Percentiles rank a stretch among this genome's conserved stretches.
Conservation (phyloP, 1,140 invertebrate species). For the Melitaea cinxia region DNA sequence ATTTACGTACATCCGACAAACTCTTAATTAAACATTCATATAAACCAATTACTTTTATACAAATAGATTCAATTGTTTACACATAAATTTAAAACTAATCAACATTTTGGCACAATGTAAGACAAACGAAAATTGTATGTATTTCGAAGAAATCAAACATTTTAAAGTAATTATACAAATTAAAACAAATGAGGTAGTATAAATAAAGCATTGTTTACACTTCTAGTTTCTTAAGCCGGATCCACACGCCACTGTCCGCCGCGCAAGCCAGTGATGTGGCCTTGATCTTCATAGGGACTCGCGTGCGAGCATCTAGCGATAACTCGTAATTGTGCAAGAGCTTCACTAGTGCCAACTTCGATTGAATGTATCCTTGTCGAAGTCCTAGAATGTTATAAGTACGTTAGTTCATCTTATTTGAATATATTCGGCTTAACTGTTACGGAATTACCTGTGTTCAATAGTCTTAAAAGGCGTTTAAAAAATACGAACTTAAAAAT, state of each 20-base stretch:
- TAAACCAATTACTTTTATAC: too few relatives aligned
- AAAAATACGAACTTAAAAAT: too few relatives aligned
- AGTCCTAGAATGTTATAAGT: conserved; percentile 50
- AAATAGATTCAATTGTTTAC: too few relatives aligned
- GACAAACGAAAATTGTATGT: too few relatives aligned
- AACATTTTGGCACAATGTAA: not conserved
- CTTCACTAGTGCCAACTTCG: conserved; percentile 77
- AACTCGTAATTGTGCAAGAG: conserved; percentile 74
- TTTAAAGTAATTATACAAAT: not conserved
- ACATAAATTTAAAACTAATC: too few relatives aligned
- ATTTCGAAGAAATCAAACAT: not conserved
- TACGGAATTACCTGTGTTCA: too few relatives aligned
- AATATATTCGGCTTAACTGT: not conserved
- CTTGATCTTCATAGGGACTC: conserved; percentile 66
- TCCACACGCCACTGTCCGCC: conserved; percentile 59
- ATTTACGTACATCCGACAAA: too few relatives aligned
- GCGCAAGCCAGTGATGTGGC: conserved; percentile 51
- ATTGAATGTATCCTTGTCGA: conserved; percentile 78
- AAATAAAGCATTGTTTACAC: not conserved
- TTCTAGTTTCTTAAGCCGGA: conserved; percentile 52
- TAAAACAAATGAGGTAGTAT: not conserved
- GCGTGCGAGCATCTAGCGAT: conserved; percentile 51
- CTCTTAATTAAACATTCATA: too few relatives aligned
- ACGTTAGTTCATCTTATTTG: not conserved
- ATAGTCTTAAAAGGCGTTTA: too few relatives aligned